phyloP scores from a whole-genome alignment of 1,140 invertebrate genomes.

The Halictus rubicundus region DNA sequence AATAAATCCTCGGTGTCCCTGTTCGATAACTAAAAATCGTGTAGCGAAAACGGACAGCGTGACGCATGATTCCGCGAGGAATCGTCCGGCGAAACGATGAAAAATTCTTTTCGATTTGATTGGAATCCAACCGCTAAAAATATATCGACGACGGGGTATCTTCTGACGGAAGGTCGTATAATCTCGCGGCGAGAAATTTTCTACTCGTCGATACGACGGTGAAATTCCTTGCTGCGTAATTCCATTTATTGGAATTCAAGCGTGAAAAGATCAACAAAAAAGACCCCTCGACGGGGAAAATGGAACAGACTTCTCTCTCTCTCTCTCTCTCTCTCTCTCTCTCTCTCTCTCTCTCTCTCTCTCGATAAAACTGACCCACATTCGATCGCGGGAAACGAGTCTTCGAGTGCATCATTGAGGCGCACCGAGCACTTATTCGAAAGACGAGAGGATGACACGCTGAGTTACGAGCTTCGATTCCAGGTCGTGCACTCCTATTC shows the following conservation, averaged over 20 bases:
- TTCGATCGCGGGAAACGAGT: conserved; percentile 60
- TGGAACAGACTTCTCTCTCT: conserved; percentile 17
- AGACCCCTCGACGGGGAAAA: conserved; percentile 36
- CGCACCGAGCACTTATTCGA: conserved; percentile 43
- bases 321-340: background rate
- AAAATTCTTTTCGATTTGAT: conserved; percentile 40
- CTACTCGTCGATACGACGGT: conserved; percentile 5
- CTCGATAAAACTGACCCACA: conserved; percentile 62
- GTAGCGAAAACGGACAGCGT: too few relatives aligned
- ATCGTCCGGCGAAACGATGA: background rate
- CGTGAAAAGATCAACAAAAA: conserved; percentile 55
- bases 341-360: conserved; percentile 1
- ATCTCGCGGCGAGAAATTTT: conserved; percentile 31
- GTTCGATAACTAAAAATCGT: too few relatives aligned
- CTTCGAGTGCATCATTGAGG: conserved; percentile 55
- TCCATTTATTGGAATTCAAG: conserved; percentile 47
- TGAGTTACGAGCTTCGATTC: conserved; percentile 47
- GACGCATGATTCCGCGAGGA: too few relatives aligned
- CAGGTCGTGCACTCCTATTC: conserved; percentile 34
- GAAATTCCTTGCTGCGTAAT: conserved; percentile 36
- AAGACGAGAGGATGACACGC: conserved; percentile 47
- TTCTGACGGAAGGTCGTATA: background rate
- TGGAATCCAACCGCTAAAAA: conserved; percentile 22
- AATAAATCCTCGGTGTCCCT: too few relatives aligned
- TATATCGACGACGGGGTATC: conserved; percentile 8